Conservation (phyloP, 1,140 invertebrate genomes). For the Zophobas atratus region DNA sequence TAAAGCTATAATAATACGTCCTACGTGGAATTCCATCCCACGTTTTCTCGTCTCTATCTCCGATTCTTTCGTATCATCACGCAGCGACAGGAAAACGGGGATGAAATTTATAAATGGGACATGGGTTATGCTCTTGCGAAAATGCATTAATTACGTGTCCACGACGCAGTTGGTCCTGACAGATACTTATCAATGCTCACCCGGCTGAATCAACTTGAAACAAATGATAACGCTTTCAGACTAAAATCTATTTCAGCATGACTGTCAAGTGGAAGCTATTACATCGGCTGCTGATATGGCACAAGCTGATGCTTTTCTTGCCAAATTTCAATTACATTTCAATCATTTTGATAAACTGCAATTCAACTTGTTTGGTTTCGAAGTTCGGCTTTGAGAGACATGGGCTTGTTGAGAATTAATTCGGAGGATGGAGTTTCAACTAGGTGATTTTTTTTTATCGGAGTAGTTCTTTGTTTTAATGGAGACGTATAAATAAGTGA, state of each 20-base stretch:
- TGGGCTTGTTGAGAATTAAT: not conserved
- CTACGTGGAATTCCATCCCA: too few relatives aligned
- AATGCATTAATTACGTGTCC: conserved; percentile 54
- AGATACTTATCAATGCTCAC: conserved; percentile 48
- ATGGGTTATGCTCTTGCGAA: conserved; percentile 22
- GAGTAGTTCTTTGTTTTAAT: too few relatives aligned
- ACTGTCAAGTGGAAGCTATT: conserved; percentile 11
- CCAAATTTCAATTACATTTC: conserved; percentile 15
- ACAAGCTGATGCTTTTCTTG: conserved; percentile 12
- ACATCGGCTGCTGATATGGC: conserved; percentile 5
- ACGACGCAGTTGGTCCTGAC: conserved; percentile 50
- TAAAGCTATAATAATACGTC: too few relatives aligned
- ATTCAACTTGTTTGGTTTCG: not conserved
- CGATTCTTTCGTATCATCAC: conserved; percentile 3
- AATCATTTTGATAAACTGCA: not conserved
- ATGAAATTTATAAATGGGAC: conserved; percentile 24
- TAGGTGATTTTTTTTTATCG: too few relatives aligned
- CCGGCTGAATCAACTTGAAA: conserved; percentile 45
- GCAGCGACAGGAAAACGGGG: not conserved
- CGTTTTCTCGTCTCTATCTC: too few relatives aligned
- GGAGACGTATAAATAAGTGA: too few relatives aligned
- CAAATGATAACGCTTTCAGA: conserved; percentile 47
- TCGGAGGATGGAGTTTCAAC: too few relatives aligned
- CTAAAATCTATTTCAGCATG: conserved; percentile 37
- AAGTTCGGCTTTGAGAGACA: not conserved